Conservation (phyloP, 2,797 vertebrate species). For the Anabas testudineus region DNA sequence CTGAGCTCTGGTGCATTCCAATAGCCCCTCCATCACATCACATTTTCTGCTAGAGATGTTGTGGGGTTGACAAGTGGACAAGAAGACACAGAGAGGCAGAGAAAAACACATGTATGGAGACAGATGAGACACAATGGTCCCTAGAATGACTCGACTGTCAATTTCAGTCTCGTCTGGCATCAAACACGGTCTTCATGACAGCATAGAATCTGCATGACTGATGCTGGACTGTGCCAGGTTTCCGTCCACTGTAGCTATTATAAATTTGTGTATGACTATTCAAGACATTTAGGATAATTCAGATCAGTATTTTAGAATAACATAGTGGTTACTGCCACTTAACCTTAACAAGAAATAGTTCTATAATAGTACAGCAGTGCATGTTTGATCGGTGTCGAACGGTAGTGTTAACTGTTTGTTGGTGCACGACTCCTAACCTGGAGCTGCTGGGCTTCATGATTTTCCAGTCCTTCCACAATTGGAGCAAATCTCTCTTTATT, state of each 20-base stretch:
- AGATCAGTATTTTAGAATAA: background rate
- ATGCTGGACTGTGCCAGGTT: slow-evolving; percentile 19
- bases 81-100: slow-evolving; percentile 43
- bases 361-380: background rate
- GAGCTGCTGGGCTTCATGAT: slow-evolving; percentile 94
- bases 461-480: slow-evolving; percentile 96
- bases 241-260: slow-evolving; percentile 20
- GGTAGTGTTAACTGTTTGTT: background rate
- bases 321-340: background rate
- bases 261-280: background rate
- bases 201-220: slow-evolving; percentile 41
- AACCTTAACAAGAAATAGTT: slow-evolving; percentile 15
- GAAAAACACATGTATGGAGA: slow-evolving; percentile 49
- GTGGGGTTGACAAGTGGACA: slow-evolving; percentile 59
- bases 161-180: slow-evolving; percentile 48
- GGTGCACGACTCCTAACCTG: slow-evolving; percentile 85
- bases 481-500: slow-evolving; percentile 93
- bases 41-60: slow-evolving; percentile 42
- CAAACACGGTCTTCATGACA: slow-evolving; percentile 33
- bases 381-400: background rate
- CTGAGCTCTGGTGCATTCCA: slow-evolving; percentile 60
- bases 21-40: slow-evolving; percentile 49
- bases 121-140: slow-evolving; percentile 51
- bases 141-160: slow-evolving; percentile 65
- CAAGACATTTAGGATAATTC: background rate